A percentile compares a stretch with the other conserved stretches of the same genome.
These are phyloP conservation scores for Lycorma delicatula DNA, from an alignment of 1,140 invertebrate species.

Conservation along the genomic window DNA sequence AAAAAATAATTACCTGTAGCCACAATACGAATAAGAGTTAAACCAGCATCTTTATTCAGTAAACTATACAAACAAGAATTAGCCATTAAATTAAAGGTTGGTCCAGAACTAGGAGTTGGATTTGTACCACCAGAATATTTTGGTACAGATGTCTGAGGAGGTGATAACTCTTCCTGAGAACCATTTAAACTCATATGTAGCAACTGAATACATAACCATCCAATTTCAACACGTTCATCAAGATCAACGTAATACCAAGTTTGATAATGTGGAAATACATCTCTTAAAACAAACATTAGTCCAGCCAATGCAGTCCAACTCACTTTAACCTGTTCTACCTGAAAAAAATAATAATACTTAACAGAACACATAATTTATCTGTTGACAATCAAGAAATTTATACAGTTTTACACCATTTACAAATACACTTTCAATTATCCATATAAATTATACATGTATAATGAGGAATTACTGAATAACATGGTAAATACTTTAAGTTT, in stretches of 20 bases:
- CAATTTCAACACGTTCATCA: not conserved
- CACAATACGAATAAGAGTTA: conserved; percentile 9
- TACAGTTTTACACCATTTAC: too few species aligned
- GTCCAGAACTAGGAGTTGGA: not conserved
- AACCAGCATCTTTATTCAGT: conserved; percentile 10
- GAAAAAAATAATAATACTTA: too few species aligned
- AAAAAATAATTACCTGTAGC: not conserved
- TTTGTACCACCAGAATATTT: not conserved
- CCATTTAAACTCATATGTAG: not conserved
- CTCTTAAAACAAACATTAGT: conserved; percentile 10
- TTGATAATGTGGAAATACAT: conserved; percentile 13
- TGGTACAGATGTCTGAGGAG: not conserved
- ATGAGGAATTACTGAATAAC: too few species aligned
- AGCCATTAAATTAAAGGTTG: conserved; percentile 11
- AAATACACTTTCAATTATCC: too few species aligned
- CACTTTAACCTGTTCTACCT: not conserved
- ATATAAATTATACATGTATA: too few species aligned
- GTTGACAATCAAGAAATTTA: too few species aligned
- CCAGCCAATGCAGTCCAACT: conserved; percentile 4
- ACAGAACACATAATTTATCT: too few species aligned
- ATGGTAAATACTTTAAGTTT: too few species aligned
- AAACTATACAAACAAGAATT: conserved; percentile 9
- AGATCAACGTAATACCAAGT: conserved; percentile 8
- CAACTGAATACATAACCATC: conserved; percentile 12
- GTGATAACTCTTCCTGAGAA: not conserved